Evolutionary conservation across 2,797 vertebrate species (phyloP).

Genomic region (Paguma larvata): DNA sequence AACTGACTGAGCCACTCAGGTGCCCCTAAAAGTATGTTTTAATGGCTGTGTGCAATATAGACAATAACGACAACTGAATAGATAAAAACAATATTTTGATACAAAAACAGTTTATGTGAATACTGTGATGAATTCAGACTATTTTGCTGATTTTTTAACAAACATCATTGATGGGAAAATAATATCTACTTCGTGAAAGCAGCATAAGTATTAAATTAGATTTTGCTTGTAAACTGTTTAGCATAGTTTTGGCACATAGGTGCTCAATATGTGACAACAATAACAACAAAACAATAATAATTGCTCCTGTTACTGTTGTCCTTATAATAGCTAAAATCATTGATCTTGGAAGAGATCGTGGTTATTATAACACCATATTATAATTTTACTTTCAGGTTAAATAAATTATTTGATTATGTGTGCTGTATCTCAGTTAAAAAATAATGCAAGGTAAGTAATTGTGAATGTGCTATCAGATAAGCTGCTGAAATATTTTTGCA

Average conservation of each 20-base stretch:
- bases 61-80: not conserved
- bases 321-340: not conserved
- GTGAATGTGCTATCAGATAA: not conserved
- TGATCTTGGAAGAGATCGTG: not conserved
- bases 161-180: not conserved
- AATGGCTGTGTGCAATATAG: not conserved
- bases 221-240: not conserved
- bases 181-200: not conserved
- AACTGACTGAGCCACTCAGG: no score
- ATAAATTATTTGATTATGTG: not conserved
- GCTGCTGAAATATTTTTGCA: constrained; percentile 24
- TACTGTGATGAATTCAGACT: not conserved
- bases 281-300: not conserved
- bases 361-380: not conserved
- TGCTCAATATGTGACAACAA: not conserved
- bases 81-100: not conserved
- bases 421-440: not conserved
- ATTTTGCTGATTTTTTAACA: not conserved
- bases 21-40: not conserved
- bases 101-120: not conserved
- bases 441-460: not conserved
- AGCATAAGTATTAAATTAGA: not conserved
- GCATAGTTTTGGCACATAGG: not conserved
- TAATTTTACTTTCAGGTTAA: not conserved
- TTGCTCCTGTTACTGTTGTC: not conserved